phyloP scores from a whole-genome alignment of 2,113 vertebrate species.

The Alosa alosa region DNA sequence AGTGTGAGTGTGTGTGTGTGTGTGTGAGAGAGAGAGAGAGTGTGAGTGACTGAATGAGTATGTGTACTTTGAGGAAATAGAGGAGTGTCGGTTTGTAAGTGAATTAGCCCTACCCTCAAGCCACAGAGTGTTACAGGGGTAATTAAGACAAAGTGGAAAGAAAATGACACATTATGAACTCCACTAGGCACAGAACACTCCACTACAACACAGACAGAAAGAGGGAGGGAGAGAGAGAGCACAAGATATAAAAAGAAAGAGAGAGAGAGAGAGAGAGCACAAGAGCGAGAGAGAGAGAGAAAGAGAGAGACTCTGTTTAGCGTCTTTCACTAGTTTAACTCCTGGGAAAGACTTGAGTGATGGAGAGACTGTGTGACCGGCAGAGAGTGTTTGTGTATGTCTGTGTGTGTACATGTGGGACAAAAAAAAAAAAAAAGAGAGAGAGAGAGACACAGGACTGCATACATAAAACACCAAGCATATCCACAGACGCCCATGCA shows the following conservation, averaged over 20 bases:
- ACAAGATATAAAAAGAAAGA: no score
- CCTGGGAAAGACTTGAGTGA: background rate
- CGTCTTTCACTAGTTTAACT: background rate
- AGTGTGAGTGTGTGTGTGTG: background rate
- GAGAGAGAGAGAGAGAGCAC: slow-evolving; percentile 22
- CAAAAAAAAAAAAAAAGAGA: no score
- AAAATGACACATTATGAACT: slow-evolving; percentile 29
- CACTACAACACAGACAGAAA: background rate
- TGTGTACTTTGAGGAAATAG: background rate
- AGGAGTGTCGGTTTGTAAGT: slow-evolving; percentile 39
- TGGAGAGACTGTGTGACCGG: no score
- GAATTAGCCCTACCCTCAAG: slow-evolving; percentile 52
- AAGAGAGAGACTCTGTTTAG: background rate
- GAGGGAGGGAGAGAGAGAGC: background rate
- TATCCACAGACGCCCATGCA: background rate
- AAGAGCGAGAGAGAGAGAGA: background rate
- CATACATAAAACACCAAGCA: background rate
- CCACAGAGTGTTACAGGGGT: slow-evolving; percentile 40
- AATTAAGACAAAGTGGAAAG: slow-evolving; percentile 58
- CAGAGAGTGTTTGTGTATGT: no score
- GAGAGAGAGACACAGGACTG: background rate
- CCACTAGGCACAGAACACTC: background rate
- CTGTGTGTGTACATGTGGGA: no score
- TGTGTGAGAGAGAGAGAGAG: background rate
- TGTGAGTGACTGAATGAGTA: background rate